phyloP scores from a whole-genome alignment of 92 coral and sea anemone genomes.

The Isaurus tuberculatus region DNA sequence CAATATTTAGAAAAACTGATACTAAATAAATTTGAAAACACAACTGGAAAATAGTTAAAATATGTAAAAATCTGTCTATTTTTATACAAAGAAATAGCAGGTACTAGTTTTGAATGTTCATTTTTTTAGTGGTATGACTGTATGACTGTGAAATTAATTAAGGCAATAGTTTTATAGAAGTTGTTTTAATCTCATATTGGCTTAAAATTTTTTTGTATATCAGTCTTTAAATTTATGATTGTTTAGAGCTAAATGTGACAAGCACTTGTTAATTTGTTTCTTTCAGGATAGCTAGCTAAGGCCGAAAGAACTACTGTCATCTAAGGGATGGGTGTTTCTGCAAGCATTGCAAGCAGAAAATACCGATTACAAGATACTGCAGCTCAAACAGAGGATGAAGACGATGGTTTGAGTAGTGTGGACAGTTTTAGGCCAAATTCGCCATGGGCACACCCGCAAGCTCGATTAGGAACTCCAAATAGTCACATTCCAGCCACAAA shows the following conservation, averaged over 20 bases:
- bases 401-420: constrained; percentile 74
- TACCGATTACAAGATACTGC: constrained; percentile 38
- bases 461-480: constrained; percentile 59
- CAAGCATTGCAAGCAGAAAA: constrained; percentile 70
- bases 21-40: no score
- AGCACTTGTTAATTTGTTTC: background rate
- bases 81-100: no score
- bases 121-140: no score
- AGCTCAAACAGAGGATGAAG: constrained; percentile 37
- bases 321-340: constrained; percentile 72
- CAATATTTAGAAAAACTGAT: no score
- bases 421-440: constrained; percentile 81
- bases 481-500: constrained; percentile 17
- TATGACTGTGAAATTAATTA: no score
- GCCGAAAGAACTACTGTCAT: background rate
- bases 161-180: no score
- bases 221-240: no score
- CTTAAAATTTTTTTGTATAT: no score
- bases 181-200: no score
- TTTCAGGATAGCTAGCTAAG: background rate
- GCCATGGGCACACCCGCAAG: constrained; percentile 82
- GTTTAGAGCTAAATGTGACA: background rate
- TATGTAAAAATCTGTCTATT: no score
- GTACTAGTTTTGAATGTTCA: no score
- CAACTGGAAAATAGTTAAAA: no score